Evolutionary conservation across 53 echinoderm and acorn worm genomes (phyloP), one percentile per base, ranked within the genome.

Genomic region (Patiria pectinifera): DNA sequence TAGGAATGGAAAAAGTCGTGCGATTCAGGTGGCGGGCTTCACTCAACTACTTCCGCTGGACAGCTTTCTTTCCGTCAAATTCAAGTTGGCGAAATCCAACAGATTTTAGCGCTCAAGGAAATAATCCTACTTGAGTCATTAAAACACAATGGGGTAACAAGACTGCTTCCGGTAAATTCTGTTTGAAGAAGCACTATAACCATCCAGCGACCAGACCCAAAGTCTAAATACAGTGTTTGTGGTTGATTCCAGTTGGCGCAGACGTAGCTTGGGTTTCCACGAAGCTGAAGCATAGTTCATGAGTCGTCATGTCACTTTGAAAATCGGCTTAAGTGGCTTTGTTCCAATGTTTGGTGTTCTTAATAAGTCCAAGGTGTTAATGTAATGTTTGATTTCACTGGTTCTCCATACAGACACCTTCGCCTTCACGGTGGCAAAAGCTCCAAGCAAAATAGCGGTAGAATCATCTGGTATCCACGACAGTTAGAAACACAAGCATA

Each of bases 291-390:
- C 8, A 5, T 8, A 53, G 53, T 53, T 8, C 53, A 53, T 5
- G 53, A 8, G 43, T 59, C 85, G 66, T 66, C 47, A 43, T 60
- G 4, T 4, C 12, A 22, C 11, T 23, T 45, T 45, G 16, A 11
- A 10, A 66, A 85, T 6, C 85, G 18, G 84, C 44, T 69, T 26
- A 26, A 59, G 83, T 83, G 19, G 45, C 9, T 4, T 45, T 22
- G 46, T 66, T 85, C 22, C 70, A 85, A 69, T 85, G 69, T 85
- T 85, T 47, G 85, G 12, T 69, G 62, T 47, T 45, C 25, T 4
- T 76, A n/a, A 76, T 14, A 66, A 66, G 66, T 14, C 74, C 24
- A 23, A 23, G 74, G 74, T 74, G 74, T 74, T 18, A 74, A 74
- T 74, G 24, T 21, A 74, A 69, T 44, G 85, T 85, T 85, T 66